Base-by-base conservation (phyloP, 2,797 vertebrate genomes). In the Pelodytes ibericus region DNA sequence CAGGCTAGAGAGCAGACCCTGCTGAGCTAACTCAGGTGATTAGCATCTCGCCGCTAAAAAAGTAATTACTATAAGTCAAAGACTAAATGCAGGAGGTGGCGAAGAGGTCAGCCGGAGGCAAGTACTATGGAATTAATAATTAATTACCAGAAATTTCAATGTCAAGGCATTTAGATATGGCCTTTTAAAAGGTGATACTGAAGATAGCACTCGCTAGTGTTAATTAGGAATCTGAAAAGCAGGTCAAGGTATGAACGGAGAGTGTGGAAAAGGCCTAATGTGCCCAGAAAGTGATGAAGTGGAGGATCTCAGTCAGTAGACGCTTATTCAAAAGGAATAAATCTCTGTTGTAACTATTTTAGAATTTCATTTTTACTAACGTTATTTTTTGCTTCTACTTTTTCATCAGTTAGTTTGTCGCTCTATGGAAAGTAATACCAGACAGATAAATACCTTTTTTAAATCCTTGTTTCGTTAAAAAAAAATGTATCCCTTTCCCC, bases 121-220 rank as follows among this genome's bases (percentile, higher is more conserved):
- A 83, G 68, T 83, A 83, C 88, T 87, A 85, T 84, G 77, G 87
- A 89, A 86, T 87, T 91, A 86, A 87, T 89, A 90, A 92, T 92
- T 90, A 91, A 93, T 91, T 90, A 90, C 82, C 63, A 83, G 75
- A 72, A 84, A 85, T 87, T 89, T 89, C 82, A 86, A 81, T 82
- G 86, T 82, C 86, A 84, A 65, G 24, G 83, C 86, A 86, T 90
- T 91, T 90, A 90, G 86, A 82, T 86, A 87, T 88, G 88, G 83
- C 87, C 88, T 90, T 91, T 89, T 87, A 90, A 90, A 89, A 81
- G 86, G 87, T 87, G 88, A 88, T 60, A 72, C 41, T 30, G 59
- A 89, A 92, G 90, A 91, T 86, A 86, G 85, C 81, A 80, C 82
- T 81, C 83, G 86, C 81, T 78, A 86, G 85, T 87, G 87, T 72